phyloP scores from a whole-genome alignment of 2,797 vertebrate species.

The Siniperca scherzeri region DNA sequence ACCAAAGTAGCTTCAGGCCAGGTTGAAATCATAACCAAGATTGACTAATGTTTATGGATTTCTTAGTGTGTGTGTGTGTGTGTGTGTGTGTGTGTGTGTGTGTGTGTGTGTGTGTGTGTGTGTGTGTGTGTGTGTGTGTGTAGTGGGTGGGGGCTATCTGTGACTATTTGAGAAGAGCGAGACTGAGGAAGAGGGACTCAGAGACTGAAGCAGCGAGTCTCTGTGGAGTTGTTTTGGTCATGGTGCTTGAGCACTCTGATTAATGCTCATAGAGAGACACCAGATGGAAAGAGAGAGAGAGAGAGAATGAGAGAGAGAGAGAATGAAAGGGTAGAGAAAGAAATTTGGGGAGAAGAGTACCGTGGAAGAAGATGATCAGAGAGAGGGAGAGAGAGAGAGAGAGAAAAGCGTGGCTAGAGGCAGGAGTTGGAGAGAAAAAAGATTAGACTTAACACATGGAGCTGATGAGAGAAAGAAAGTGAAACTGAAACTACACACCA shows the following conservation, averaged over 20 bases:
- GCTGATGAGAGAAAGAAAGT: constrained; percentile 35
- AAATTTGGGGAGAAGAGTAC: constrained; percentile 61
- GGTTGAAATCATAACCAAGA: constrained; percentile 67
- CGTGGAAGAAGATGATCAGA: constrained; percentile 65
- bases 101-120: constrained; percentile 32
- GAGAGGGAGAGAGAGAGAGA: not conserved
- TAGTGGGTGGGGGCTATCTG: constrained; percentile 49
- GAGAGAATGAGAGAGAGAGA: constrained; percentile 29
- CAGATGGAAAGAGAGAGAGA: constrained; percentile 71
- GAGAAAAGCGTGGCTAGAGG: constrained; percentile 23
- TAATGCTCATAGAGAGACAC: constrained; percentile 80
- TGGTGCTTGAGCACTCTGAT: constrained; percentile 81
- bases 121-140: constrained; percentile 35
- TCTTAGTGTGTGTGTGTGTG: constrained; percentile 24
- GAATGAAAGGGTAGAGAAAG: constrained; percentile 51
- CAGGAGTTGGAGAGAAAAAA: constrained; percentile 13
- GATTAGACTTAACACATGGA: constrained; percentile 38
- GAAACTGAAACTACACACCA: constrained; percentile 21
- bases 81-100: constrained; percentile 22
- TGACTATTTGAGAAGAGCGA: constrained; percentile 48
- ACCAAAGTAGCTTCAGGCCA: constrained; percentile 66
- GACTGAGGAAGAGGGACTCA: constrained; percentile 53
- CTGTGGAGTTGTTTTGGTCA: constrained; percentile 82
- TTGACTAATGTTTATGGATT: constrained; percentile 74
- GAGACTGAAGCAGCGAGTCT: constrained; percentile 62